Conservation (phyloP, 2,888 invertebrate genomes). For the Microchrysa polita region DNA sequence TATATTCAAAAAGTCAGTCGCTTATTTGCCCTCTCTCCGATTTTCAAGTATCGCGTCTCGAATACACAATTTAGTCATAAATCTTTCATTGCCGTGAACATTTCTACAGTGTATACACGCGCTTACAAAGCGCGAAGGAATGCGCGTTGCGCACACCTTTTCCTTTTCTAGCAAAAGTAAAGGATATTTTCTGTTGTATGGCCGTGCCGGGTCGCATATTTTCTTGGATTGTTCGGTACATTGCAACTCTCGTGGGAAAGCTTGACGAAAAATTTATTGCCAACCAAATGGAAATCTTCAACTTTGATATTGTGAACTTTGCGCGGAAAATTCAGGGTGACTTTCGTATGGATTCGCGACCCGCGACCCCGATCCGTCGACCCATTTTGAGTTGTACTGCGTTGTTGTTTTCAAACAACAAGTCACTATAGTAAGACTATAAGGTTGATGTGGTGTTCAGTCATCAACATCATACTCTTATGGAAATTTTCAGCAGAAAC, state of each 20-base stretch:
- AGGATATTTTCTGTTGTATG: background rate
- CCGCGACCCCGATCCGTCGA: background rate
- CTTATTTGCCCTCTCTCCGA: background rate
- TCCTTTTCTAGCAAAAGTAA: too few species aligned
- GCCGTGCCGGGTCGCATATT: background rate
- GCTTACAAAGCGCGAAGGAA: background rate
- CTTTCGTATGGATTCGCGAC: background rate
- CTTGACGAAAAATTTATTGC: slow-evolving; percentile 36
- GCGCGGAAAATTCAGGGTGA: slow-evolving; percentile 30
- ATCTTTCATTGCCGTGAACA: slow-evolving; percentile 38
- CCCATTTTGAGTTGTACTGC: background rate
- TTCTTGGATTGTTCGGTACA: background rate
- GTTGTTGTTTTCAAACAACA: slow-evolving; percentile 23
- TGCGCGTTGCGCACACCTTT: slow-evolving; percentile 37
- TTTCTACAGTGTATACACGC: background rate
- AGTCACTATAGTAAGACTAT: background rate
- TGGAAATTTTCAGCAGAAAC: background rate
- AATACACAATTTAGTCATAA: slow-evolving; percentile 28
- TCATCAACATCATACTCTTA: slow-evolving; percentile 4
- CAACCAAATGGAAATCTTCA: slow-evolving; percentile 34
- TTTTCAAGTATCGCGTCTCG: slow-evolving; percentile 6
- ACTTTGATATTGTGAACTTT: slow-evolving; percentile 40
- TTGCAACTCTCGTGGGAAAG: slow-evolving; percentile 20
- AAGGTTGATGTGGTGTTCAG: background rate
- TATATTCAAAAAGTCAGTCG: background rate